A percentile compares a stretch with the other conserved stretches of the same genome.
Evolutionary conservation across 2,797 vertebrate genomes (phyloP).

Genomic region (Sebastes diaconus): DNA sequence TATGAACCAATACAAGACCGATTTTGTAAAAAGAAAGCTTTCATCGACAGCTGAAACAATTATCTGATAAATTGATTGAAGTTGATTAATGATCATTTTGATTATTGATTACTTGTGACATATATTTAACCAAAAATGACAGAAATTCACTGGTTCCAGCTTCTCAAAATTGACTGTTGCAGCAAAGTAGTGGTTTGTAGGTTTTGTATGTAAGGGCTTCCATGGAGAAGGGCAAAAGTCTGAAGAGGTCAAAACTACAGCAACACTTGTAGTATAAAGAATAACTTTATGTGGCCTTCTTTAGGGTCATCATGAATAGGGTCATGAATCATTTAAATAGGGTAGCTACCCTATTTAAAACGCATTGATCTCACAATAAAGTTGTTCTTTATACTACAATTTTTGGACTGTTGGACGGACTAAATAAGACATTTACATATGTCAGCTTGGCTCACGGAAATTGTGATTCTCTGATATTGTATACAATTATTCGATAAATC

Average conservation of each 20-base stretch:
- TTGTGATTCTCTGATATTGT: not conserved
- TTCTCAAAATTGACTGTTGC: not conserved
- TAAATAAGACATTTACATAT: not conserved
- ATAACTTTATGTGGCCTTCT: too few species aligned
- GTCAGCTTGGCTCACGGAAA: not conserved
- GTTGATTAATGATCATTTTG: not conserved
- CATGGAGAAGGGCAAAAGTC: too few species aligned
- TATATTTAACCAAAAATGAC: not conserved
- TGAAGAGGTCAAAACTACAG: too few species aligned
- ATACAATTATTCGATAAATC: not conserved
- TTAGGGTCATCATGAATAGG: too few species aligned
- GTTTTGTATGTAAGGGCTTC: too few species aligned
- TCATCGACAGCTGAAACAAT: not conserved
- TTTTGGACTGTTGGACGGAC: not conserved
- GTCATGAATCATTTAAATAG: too few species aligned
- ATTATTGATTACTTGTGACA: not conserved
- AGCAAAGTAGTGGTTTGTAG: too few species aligned
- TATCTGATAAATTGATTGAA: not conserved
- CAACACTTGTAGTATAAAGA: too few species aligned
- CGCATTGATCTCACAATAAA: too few species aligned
- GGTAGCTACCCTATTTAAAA: too few species aligned
- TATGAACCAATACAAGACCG: not conserved
- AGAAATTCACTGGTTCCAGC: not conserved
- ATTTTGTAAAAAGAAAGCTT: not conserved
- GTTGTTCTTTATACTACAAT: too few species aligned